Evolutionary conservation across 1,140 invertebrate species (phyloP).

Genomic region (Orchestia grillus): DNA sequence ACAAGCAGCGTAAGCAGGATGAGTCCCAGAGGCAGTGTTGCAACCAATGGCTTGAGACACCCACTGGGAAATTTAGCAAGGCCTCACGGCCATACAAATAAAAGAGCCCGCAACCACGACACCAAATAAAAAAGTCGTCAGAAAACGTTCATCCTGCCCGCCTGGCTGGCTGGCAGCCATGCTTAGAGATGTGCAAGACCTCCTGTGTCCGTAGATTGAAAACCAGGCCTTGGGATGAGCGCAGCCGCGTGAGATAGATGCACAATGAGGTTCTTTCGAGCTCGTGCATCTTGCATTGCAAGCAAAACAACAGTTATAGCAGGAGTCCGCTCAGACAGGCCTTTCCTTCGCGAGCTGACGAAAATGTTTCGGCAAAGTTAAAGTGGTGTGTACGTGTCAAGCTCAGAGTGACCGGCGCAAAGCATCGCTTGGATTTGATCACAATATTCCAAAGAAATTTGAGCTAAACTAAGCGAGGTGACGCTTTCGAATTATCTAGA

Average conservation of each 20-base stretch:
- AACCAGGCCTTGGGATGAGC: slow-evolving; percentile 24
- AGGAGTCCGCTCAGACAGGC: neutral
- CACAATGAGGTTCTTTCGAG: neutral
- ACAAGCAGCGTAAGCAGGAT: slow-evolving; percentile 11
- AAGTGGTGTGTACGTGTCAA: neutral
- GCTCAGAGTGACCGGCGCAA: neutral
- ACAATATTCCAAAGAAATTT: neutral
- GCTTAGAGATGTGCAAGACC: slow-evolving; percentile 18
- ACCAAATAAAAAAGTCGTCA: slow-evolving; percentile 40
- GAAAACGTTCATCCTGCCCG: neutral
- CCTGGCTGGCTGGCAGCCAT: neutral
- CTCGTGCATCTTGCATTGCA: neutral
- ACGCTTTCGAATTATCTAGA: neutral
- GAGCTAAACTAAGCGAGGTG: neutral
- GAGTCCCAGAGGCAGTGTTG: slow-evolving; percentile 30
- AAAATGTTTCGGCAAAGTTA: neutral
- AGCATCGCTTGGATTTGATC: neutral
- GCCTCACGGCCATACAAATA: neutral
- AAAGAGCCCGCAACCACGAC: neutral
- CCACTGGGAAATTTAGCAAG: slow-evolving; percentile 41
- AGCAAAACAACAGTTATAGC: neutral
- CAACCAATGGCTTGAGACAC: slow-evolving; percentile 36
- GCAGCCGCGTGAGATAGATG: neutral
- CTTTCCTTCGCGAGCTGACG: neutral
- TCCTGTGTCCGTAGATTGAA: slow-evolving; percentile 15